phyloP scores from a whole-genome alignment of 53 echinoderm and acorn worm genomes.

The Echinometra lucunter region DNA sequence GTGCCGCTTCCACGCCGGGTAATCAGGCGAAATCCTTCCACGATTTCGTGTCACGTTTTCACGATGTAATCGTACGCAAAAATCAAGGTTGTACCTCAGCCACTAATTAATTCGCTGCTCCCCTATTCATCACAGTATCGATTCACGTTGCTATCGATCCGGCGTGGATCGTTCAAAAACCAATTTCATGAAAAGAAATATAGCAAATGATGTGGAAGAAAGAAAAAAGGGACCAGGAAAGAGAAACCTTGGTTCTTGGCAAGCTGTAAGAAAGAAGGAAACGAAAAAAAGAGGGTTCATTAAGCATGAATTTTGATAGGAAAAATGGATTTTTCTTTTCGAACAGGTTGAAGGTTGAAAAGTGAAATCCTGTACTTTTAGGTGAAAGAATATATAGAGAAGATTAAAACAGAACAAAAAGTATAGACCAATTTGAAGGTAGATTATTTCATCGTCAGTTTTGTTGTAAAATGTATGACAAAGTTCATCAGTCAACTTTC shows the following conservation, averaged over 20 bases:
- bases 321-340: slow-evolving; percentile 13
- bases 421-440: background rate
- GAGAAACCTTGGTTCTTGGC: slow-evolving; percentile 15
- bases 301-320: slow-evolving; percentile 17
- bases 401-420: background rate
- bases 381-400: background rate
- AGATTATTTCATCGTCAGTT: background rate
- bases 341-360: background rate
- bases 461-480: no score
- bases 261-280: slow-evolving; percentile 36
- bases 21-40: slow-evolving; percentile 57
- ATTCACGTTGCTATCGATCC: slow-evolving; percentile 16
- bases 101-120: slow-evolving; percentile 55
- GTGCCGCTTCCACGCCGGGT: slow-evolving; percentile 39
- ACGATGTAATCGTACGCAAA: slow-evolving; percentile 34
- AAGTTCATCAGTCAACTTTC: no score
- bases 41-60: slow-evolving; percentile 58
- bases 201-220: slow-evolving; percentile 17
- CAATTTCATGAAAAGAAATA: background rate
- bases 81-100: slow-evolving; percentile 35
- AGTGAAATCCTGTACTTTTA: background rate
- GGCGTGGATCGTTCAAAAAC: slow-evolving; percentile 36
- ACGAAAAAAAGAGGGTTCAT: background rate
- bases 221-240: background rate
- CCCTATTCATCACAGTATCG: slow-evolving; percentile 21